Evolutionary conservation across 2,888 invertebrate species (phyloP), one percentile per base, ranked within the genome.

Genomic region (Cheilosia urbana): DNA sequence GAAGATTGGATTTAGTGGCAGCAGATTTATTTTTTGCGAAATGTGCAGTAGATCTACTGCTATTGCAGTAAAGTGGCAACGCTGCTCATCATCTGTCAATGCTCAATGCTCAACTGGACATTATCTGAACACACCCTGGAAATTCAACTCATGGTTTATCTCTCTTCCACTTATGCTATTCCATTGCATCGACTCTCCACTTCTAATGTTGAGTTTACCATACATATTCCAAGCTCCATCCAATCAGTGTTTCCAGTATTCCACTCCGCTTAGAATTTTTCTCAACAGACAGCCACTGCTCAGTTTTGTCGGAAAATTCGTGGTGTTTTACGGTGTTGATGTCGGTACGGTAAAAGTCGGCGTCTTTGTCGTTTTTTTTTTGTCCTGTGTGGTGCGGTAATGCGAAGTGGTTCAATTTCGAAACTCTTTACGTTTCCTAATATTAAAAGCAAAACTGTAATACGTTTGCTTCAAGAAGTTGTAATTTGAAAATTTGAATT

Each of bases 291-390:
- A 78, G 19, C 51, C 24, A 15, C 21, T 5, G 7, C 24, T 79
- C 79, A 84, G 84, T 84, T 49, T 55, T 40, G 75, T 84, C 72
- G 80, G 75, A 55, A 80, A 84, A 55, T 76, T 71, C 40, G 69
- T 71, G 65, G 51, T 34, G 71, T 71, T 60, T 19, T 51, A 73
- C 79, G 51, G 68, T 75, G 15, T 40, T 11, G 30, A 11, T 45
- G 78, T 66, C 34, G 45, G 51, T 75, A 24, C 55, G 66, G 49
- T 57, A 62, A 66, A 57, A 68, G 42, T 84, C 75, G 83, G 71
- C 78, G 49, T 53, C 65, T 68, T 17, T 81, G 27, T 78, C 49
- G 72, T 60, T 66, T 47, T 53, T 63, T 60, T 30, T 62, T 49
- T 40, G 27, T 19, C 24, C 17, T 53, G 4, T 2, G 4, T 21